Percentiles rank a stretch among this genome's conserved stretches.
These are phyloP conservation scores for Harpalus rufipes DNA, from an alignment of 2,888 invertebrate genomes.

Conservation along the genomic window DNA sequence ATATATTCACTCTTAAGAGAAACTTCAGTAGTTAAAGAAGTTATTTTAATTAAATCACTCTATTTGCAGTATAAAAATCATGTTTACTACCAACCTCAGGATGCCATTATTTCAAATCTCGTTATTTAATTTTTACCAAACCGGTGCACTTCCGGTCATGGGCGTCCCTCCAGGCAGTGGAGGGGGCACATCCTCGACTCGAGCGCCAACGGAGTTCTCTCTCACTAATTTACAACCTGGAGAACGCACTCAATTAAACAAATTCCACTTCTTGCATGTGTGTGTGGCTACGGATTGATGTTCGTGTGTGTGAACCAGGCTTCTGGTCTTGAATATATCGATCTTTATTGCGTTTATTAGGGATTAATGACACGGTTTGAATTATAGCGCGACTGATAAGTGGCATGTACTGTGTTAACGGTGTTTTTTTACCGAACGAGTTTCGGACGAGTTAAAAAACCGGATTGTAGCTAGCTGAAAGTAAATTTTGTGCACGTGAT, in stretches of 20 bases:
- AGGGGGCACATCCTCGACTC: slow-evolving; percentile 24
- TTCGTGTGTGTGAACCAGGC: slow-evolving; percentile 45
- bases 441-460: slow-evolving; percentile 31
- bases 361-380: slow-evolving; percentile 64
- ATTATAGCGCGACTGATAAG: slow-evolving; percentile 60
- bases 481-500: slow-evolving; percentile 41
- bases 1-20: neutral
- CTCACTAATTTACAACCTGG: slow-evolving; percentile 38
- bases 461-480: slow-evolving; percentile 38
- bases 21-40: neutral
- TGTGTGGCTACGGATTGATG: neutral
- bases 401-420: slow-evolving; percentile 59
- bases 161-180: slow-evolving; percentile 2
- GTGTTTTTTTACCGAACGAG: slow-evolving; percentile 37
- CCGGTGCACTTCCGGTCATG: slow-evolving; percentile 41
- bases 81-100: slow-evolving; percentile 3
- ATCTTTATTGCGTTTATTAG: slow-evolving; percentile 66
- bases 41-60: neutral
- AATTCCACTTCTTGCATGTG: slow-evolving; percentile 36
- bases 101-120: slow-evolving; percentile 53
- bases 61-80: neutral
- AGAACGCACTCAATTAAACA: slow-evolving; percentile 42
- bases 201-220: slow-evolving; percentile 15
- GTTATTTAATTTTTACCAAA: slow-evolving; percentile 43
- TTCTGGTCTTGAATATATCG: slow-evolving; percentile 51